These are phyloP conservation scores for Petrocephalus sullivani DNA, from an alignment of 2,797 vertebrate genomes.

Conservation along the genomic window DNA sequence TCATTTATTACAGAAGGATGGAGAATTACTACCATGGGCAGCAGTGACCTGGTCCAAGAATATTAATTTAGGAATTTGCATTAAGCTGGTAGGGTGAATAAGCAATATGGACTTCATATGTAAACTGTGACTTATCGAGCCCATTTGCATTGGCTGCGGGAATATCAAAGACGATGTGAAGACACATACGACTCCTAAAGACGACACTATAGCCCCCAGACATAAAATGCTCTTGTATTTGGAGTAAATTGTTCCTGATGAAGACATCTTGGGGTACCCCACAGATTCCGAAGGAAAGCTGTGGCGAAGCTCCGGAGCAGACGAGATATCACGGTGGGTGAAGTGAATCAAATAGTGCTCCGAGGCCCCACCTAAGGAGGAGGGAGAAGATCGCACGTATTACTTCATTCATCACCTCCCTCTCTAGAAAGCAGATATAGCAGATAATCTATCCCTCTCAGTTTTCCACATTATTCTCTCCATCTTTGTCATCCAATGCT, in stretches of 20 bases:
- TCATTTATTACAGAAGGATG: not conserved
- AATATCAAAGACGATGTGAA: not conserved
- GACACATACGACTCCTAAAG: slow-evolving; percentile 7
- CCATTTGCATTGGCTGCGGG: not conserved
- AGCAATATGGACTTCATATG: not conserved
- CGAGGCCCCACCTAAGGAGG: slow-evolving; percentile 33
- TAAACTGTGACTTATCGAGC: not conserved
- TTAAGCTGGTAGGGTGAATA: not conserved
- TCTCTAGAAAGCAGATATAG: slow-evolving; percentile 51
- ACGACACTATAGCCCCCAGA: slow-evolving; percentile 45
- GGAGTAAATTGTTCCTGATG: slow-evolving; percentile 15
- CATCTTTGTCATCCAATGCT: slow-evolving; percentile 49
- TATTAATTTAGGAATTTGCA: not conserved
- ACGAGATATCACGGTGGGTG: not conserved
- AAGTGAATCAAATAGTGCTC: slow-evolving; percentile 17
- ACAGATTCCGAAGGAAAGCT: not conserved
- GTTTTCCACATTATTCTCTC: slow-evolving; percentile 45
- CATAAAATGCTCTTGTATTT: slow-evolving; percentile 19
- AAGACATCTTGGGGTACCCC: slow-evolving; percentile 16
- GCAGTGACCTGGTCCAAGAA: not conserved
- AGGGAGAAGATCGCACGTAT: slow-evolving; percentile 47
- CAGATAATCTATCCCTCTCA: slow-evolving; percentile 58
- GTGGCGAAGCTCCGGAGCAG: not conserved
- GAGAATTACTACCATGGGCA: not conserved
- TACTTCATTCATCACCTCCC: slow-evolving; percentile 62